Conservation (phyloP, 2,797 vertebrate genomes). For the Microctenopoma lineatum region DNA sequence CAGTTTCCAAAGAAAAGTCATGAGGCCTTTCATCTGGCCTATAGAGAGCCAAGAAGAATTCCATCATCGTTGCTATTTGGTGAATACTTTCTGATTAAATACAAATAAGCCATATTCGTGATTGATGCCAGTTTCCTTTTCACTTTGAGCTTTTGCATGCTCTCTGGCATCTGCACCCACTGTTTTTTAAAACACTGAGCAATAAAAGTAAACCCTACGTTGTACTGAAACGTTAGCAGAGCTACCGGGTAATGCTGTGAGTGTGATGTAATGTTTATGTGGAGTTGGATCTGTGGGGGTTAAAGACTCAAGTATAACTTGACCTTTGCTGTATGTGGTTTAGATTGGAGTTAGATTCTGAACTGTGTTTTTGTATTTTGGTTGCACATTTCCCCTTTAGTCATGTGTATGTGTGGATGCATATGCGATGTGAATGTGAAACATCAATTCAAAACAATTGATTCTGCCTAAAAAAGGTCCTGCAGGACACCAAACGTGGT, state of each 20-base stretch:
- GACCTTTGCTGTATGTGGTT: no score
- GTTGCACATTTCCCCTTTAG: no score
- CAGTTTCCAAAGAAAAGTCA: constrained; percentile 12
- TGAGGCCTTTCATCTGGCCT: background rate
- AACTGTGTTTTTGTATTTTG: no score
- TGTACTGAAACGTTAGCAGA: background rate
- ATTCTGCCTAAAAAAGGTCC: background rate
- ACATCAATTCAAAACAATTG: no score
- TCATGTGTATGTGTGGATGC: no score
- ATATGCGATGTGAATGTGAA: no score
- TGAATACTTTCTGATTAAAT: background rate
- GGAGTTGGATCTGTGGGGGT: no score
- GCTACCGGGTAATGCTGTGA: no score
- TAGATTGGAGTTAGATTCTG: no score
- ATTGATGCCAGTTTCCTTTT: constrained; percentile 5
- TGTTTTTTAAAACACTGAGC: constrained; percentile 5
- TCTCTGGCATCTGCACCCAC: background rate
- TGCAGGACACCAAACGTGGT: constrained; percentile 21
- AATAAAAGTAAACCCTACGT: background rate
- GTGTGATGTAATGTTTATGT: no score
- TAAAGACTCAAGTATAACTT: no score
- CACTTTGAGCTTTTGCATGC: background rate
- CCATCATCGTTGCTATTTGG: background rate
- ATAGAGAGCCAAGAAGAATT: background rate
- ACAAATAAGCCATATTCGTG: background rate